Conservation (phyloP, 2,113 vertebrate genomes). For the Pungitius pungitius region DNA sequence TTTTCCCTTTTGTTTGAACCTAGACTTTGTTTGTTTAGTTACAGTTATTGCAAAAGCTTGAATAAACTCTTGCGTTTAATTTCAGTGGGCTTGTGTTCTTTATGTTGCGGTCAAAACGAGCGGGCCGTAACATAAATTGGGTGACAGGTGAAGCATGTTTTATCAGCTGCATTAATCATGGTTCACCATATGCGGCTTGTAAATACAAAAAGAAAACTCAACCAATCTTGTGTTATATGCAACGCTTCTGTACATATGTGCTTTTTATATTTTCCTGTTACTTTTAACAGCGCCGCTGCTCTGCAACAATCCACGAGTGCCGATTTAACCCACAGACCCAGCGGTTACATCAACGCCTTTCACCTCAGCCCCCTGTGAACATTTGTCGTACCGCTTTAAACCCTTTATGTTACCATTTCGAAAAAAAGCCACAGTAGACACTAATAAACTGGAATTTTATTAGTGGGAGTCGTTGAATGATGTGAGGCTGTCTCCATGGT, state of each 20-base stretch:
- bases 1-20: too few species aligned
- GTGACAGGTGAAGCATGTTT: conserved; percentile 45
- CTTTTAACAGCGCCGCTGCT: conserved; percentile 16
- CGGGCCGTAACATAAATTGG: too few species aligned
- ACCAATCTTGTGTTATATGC: conserved; percentile 13
- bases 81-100: too few species aligned
- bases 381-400: conserved; percentile 56
- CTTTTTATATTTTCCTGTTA: conserved; percentile 35
- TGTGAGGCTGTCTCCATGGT: conserved; percentile 58
- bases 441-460: conserved; percentile 70
- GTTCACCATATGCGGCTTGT: conserved; percentile 19
- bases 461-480: conserved; percentile 53
- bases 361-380: conserved; percentile 43
- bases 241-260: conserved; percentile 32
- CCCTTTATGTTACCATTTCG: conserved; percentile 63
- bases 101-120: too few species aligned
- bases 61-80: too few species aligned
- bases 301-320: conserved; percentile 13
- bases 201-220: conserved; percentile 30
- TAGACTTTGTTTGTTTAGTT: too few species aligned
- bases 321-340: conserved; percentile 57
- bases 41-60: too few species aligned
- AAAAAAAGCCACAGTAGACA: conserved; percentile 64
- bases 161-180: conserved; percentile 36
- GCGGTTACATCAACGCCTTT: conserved; percentile 12